These are phyloP conservation scores for Peribatodes rhomboidaria DNA, from an alignment of 2,888 invertebrate genomes.

Conservation along the genomic window DNA sequence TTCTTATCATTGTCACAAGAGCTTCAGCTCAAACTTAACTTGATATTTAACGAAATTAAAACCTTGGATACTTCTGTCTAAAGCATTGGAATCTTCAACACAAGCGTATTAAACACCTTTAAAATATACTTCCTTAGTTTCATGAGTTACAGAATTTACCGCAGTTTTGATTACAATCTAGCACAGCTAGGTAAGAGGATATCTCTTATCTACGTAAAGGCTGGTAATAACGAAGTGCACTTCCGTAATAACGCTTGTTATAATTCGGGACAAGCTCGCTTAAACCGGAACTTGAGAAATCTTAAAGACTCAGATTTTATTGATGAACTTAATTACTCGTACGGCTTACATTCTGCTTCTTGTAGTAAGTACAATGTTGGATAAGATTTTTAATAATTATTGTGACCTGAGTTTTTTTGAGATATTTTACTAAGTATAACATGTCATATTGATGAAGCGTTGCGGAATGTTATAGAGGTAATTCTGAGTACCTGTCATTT, in stretches of 20 bases:
- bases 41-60: no score
- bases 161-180: slow-evolving; percentile 27
- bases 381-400: not conserved
- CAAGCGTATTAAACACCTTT: not conserved
- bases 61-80: not conserved
- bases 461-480: no score
- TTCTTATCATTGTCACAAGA: no score
- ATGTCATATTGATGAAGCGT: not conserved
- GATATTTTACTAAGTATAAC: not conserved
- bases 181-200: slow-evolving; percentile 22
- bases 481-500: no score
- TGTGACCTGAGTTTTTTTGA: not conserved
- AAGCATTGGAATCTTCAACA: not conserved
- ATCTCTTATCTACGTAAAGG: slow-evolving; percentile 17
- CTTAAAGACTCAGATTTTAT: slow-evolving; percentile 36
- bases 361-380: not conserved
- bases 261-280: slow-evolving; percentile 25
- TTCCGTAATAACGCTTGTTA: slow-evolving; percentile 24
- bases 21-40: no score
- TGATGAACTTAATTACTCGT: slow-evolving; percentile 35
- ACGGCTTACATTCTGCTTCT: slow-evolving; percentile 30
- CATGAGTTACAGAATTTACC: slow-evolving; percentile 14
- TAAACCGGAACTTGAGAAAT: slow-evolving; percentile 31
- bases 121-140: slow-evolving; percentile 4
- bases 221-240: slow-evolving; percentile 17